Evolutionary conservation across 2,888 invertebrate species (phyloP), one percentile per base, ranked within the genome.

Genomic region (Heliconius charithonia): DNA sequence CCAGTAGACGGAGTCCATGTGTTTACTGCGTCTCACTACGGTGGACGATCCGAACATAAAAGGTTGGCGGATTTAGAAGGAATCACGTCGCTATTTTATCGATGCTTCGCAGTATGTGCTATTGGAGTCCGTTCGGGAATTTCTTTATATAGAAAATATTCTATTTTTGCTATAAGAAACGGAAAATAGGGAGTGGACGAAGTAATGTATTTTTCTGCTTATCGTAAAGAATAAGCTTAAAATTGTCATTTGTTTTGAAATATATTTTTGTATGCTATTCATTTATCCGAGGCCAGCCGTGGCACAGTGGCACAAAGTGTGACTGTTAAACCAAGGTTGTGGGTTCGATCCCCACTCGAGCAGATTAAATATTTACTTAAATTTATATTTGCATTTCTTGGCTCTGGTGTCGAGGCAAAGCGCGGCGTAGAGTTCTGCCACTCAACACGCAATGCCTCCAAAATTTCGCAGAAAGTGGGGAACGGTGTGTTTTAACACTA

Each of bases 71-170:
- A 89, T 88, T 87, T 89, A 87, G 87, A 86, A 85, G 86, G 90
- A 89, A 93, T 91, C 93, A 93, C 93, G 94, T 93, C 89, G 89
- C 89, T 88, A 88, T 91, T 93, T 94, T 93, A 94, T 93, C 87
- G 90, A 82, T 66, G 76, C 77, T 80, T 80, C 80, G 59, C 69
- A 70, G 73, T 78, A 69, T 79, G 76, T 75, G 77, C 78, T 79
- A 37, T 45, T 81, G 37, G 78, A 82, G 79, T 78, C 77, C 29
- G 67, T 67, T 76, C 62, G 67, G 71, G 66, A 71, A 71, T 78
- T 62, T 63, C 75, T 75, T 77, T 59, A 77, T 65, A 69, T 22
- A 51, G 51, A 74, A 32, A 62, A 72, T 56, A 72, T 72, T 37
- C 32, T 72, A 37, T 72, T 72, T 32, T 59, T 25, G 4, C 16